Conservation (phyloP, 2,888 invertebrate species). For the Phlogophora meticulosa region DNA sequence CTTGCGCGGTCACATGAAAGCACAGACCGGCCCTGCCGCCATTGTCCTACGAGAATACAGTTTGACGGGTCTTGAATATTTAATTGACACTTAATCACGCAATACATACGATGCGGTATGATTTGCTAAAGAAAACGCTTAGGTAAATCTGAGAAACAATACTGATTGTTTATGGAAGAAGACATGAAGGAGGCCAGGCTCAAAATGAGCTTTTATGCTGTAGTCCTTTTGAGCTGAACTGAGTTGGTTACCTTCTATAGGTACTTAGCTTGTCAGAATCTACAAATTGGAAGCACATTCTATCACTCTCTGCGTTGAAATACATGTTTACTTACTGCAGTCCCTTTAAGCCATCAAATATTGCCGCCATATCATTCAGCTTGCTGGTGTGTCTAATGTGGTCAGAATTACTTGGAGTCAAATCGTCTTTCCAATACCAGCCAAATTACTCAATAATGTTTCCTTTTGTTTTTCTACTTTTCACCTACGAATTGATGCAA, state of each 20-base stretch:
- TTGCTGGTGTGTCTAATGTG: no score
- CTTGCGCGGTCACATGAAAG: slow-evolving; percentile 73
- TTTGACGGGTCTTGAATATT: slow-evolving; percentile 69
- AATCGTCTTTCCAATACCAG: neutral
- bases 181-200: neutral
- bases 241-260: neutral
- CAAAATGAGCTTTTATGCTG: neutral
- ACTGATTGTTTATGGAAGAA: slow-evolving; percentile 2
- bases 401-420: neutral
- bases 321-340: neutral
- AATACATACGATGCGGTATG: slow-evolving; percentile 27
- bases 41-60: slow-evolving; percentile 64
- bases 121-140: slow-evolving; percentile 33
- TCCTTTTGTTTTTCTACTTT: neutral
- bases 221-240: neutral
- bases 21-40: slow-evolving; percentile 46
- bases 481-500: neutral
- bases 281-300: neutral
- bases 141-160: slow-evolving; percentile 11
- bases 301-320: neutral
- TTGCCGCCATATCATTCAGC: neutral
- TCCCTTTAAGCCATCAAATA: neutral
- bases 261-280: neutral
- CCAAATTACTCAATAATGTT: neutral
- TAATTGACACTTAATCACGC: slow-evolving; percentile 67